Percentiles rank a stretch among this genome's conserved stretches.
phyloP scores from a whole-genome alignment of 1,140 invertebrate genomes.

The Adoxophyes honmai region DNA sequence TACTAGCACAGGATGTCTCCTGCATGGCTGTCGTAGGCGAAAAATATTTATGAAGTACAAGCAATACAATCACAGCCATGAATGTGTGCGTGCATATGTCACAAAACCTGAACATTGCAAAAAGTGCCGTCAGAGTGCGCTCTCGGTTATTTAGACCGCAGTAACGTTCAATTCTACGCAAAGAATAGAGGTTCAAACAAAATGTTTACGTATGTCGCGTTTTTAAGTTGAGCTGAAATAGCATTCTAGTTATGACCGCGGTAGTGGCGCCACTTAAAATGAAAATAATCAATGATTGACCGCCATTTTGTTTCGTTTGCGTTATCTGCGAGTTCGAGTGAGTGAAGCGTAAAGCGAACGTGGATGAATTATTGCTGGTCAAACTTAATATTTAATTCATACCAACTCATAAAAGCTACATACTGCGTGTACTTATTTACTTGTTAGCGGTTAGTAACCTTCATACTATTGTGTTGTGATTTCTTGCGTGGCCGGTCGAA shows the following conservation, averaged over 20 bases:
- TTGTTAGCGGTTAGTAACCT: no score
- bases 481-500: no score
- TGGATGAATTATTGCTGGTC: no score
- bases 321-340: no score
- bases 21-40: conserved; percentile 78
- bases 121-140: conserved; percentile 31
- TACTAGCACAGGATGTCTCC: conserved; percentile 71
- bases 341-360: no score
- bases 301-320: neutral
- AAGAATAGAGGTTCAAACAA: neutral
- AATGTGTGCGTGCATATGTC: conserved; percentile 45
- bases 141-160: conserved; percentile 3
- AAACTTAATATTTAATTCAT: no score
- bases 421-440: no score
- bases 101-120: conserved; percentile 27
- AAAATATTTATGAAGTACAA: conserved; percentile 69
- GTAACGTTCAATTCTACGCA: conserved; percentile 12
- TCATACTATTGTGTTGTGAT: no score
- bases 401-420: no score
- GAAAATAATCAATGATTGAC: neutral
- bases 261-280: neutral
- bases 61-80: conserved; percentile 55
- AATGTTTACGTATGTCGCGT: neutral
- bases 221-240: neutral
- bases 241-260: neutral